Evolutionary conservation across 1,140 invertebrate species (phyloP), one percentile per base, ranked within the genome.

Genomic region (Drosophila auraria): DNA sequence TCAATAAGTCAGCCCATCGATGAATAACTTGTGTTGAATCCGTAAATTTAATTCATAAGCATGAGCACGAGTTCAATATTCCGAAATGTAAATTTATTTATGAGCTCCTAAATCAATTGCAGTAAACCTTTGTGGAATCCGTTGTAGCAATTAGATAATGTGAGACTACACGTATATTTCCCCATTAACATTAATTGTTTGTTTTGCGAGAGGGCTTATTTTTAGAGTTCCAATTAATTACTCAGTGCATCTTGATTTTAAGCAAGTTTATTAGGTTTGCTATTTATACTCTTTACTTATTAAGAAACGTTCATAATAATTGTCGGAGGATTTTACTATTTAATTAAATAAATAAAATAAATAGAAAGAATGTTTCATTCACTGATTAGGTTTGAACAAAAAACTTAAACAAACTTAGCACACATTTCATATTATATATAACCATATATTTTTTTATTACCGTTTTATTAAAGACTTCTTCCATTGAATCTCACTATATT

Each of bases 51-150:
- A 54, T 54, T 54, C 27, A 33, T 12, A 36, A 36, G 11, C 17
- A 14, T 15, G 17, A 20, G 33, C 53, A 56, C 33, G 33, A 38
- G 53, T 15, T 56, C 12, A 56, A 38, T 20, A 54, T 36, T 36
- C 17, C 17, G 17, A 54, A 23, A 56, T 56, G 53, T 9, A 23
- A 56, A 23, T 56, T 56, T 56, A 56, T 56, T 56, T 56, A 56
- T 38, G 33, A 56, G 9, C 53, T 56, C 4, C 17, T 56, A 56
- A 38, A 17, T 56, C 17, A 23, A 23, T 38, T 56, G 17, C 15
- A 38, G 38, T 38, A 38, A 38, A 11, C 17, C 33, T n/a, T 38
- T 23, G 17, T 23, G 14, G 17, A 20, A 5, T 15, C 33, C 17
- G 30, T 23, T 56, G 2, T 38, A 56, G 14, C 53, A 23, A 15